Evolutionary conservation across 2,888 invertebrate species (phyloP).

Genomic region (Dysmachus trigonus): DNA sequence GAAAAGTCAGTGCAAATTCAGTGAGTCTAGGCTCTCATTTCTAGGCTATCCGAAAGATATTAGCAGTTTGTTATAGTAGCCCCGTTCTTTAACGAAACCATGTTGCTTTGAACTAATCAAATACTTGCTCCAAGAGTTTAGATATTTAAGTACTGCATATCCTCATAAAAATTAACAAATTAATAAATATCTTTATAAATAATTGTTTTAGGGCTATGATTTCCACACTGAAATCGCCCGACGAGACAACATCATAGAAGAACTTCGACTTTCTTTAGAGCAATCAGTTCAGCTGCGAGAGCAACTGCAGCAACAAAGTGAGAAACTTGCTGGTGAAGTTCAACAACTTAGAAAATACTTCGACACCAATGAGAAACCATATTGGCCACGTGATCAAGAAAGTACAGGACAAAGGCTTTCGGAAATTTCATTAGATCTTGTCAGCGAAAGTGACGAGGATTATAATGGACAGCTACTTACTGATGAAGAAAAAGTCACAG

Average conservation of each 20-base stretch:
- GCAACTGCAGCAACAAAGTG: conserved; percentile 70
- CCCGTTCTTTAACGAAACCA: too few relatives aligned
- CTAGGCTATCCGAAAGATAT: too few relatives aligned
- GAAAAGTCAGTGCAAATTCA: too few relatives aligned
- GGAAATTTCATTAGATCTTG: conserved; percentile 63
- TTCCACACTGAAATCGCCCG: conserved; percentile 75
- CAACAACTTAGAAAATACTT: conserved; percentile 66
- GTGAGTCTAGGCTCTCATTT: too few relatives aligned
- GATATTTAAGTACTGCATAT: neutral
- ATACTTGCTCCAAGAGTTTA: too few relatives aligned
- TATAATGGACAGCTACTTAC: conserved; percentile 59
- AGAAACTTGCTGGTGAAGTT: conserved; percentile 71
- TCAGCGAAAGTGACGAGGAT: conserved; percentile 64
- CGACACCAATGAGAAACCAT: conserved; percentile 60
- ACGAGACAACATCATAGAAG: conserved; percentile 76
- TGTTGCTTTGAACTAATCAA: too few relatives aligned
- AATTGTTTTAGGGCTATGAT: conserved; percentile 73
- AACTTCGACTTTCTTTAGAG: conserved; percentile 76
- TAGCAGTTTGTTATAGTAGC: too few relatives aligned
- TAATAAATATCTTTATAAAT: neutral
- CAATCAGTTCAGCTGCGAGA: conserved; percentile 72
- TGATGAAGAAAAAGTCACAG: conserved; percentile 58
- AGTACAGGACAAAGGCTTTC: conserved; percentile 62
- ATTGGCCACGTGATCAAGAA: conserved; percentile 57
- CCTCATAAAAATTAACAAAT: neutral